Percentiles rank a stretch among this genome's conserved stretches.
phyloP scores from a whole-genome alignment of 2,888 invertebrate genomes.

The Tenthredo mesomela region DNA sequence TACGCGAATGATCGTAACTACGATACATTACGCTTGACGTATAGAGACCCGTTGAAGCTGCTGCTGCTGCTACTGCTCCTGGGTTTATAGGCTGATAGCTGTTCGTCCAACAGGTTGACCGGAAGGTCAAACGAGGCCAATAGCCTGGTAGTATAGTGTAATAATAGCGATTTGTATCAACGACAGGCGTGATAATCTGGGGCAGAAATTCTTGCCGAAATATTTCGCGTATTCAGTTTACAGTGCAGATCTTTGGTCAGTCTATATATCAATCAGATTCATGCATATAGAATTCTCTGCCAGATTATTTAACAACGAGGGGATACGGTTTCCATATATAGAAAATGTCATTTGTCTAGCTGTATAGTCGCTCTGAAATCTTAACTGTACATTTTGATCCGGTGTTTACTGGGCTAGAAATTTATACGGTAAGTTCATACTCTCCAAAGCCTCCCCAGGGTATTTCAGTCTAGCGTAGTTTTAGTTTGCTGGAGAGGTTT shows the following conservation, averaged over 20 bases:
- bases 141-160: neutral
- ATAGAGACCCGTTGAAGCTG: slow-evolving; percentile 17
- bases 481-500: neutral
- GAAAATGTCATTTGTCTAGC: neutral
- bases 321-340: no score
- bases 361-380: neutral
- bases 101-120: slow-evolving; percentile 44
- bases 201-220: neutral
- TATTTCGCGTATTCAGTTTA: neutral
- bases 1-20: neutral
- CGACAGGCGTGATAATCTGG: neutral
- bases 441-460: neutral
- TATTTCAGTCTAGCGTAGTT: neutral
- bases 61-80: neutral
- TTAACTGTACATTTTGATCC: neutral
- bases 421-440: slow-evolving; percentile 17
- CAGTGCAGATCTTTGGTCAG: neutral
- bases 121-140: slow-evolving; percentile 37
- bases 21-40: slow-evolving; percentile 20
- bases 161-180: slow-evolving; percentile 31
- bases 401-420: slow-evolving; percentile 21
- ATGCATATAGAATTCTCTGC: neutral
- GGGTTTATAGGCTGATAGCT: slow-evolving; percentile 19
- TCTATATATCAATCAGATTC: no score
- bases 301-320: neutral